Conservation (phyloP, 2,888 invertebrate species). For the Thelaira solivaga region DNA sequence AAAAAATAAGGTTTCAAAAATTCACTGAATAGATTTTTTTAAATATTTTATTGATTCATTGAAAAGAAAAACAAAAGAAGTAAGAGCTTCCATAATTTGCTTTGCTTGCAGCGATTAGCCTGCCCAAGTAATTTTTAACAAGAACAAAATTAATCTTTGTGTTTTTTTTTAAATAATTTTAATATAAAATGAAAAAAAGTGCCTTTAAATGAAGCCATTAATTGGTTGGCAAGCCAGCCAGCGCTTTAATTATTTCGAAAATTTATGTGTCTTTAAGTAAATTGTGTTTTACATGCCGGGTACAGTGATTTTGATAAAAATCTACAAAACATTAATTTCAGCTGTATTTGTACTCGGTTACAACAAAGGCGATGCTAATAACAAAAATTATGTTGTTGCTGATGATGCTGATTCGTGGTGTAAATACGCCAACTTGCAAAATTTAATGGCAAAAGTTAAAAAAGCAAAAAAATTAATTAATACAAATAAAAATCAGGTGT, state of each 20-base stretch:
- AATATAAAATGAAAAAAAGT: background rate
- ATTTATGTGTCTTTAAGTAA: background rate
- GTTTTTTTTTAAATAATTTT: too few relatives aligned
- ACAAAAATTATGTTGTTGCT: constrained; percentile 52
- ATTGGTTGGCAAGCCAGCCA: too few relatives aligned
- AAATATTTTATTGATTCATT: too few relatives aligned
- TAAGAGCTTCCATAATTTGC: too few relatives aligned
- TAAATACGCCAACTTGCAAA: constrained; percentile 56
- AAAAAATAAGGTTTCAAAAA: too few relatives aligned
- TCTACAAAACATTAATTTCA: constrained; percentile 42
- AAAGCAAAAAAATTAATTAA: constrained; percentile 23
- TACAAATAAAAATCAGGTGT: constrained; percentile 29
- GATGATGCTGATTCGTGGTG: constrained; percentile 55
- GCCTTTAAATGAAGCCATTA: background rate
- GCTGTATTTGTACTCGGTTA: background rate
- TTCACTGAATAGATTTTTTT: too few relatives aligned
- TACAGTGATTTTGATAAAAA: constrained; percentile 20
- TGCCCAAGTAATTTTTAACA: too few relatives aligned
- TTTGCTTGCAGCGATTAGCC: too few relatives aligned
- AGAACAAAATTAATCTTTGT: too few relatives aligned
- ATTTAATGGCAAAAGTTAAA: constrained; percentile 8
- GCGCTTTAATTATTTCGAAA: background rate
- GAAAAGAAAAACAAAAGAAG: too few relatives aligned
- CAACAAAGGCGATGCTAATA: constrained; percentile 8
- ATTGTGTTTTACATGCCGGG: too few relatives aligned